These are phyloP conservation scores for Podargus strigoides DNA, from an alignment of 2,797 vertebrate species.

Conservation along the genomic window DNA sequence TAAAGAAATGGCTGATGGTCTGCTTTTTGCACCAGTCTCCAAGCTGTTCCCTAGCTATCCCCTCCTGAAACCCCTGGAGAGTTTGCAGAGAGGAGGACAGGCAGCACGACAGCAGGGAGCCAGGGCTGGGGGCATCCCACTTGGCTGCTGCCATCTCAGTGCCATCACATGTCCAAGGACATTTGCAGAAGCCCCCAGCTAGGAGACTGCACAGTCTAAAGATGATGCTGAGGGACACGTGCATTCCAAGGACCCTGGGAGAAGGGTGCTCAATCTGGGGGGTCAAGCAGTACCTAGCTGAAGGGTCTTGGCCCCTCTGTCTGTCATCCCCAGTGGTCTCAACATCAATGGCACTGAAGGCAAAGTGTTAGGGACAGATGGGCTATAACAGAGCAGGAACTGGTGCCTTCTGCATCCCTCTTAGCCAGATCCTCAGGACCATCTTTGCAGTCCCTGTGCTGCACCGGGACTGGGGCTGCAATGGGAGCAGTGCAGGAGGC, in stretches of 20 bases:
- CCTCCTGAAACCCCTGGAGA: background rate
- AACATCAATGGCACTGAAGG: background rate
- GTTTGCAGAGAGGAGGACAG: background rate
- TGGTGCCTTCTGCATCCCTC: background rate
- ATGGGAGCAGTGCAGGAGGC: background rate
- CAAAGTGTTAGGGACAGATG: background rate
- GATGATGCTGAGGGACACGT: accelerated
- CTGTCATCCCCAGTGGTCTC: background rate
- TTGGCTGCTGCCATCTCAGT: accelerated
- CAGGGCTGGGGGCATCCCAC: background rate
- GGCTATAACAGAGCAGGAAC: background rate
- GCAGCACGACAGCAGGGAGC: background rate
- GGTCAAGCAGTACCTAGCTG: background rate
- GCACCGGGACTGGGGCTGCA: background rate
- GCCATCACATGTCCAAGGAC: background rate
- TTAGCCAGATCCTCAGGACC: background rate
- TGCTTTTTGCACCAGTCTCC: background rate
- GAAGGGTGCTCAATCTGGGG: background rate
- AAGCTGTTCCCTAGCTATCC: background rate
- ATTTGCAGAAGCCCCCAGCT: background rate
- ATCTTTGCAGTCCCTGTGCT: background rate
- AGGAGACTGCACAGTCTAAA: background rate
- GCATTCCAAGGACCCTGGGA: background rate
- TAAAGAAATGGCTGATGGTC: background rate
- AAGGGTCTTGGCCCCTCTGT: background rate